Evolutionary conservation across 2,797 vertebrate species (phyloP), one percentile per base, ranked within the genome.

Genomic region (Falco biarmicus): DNA sequence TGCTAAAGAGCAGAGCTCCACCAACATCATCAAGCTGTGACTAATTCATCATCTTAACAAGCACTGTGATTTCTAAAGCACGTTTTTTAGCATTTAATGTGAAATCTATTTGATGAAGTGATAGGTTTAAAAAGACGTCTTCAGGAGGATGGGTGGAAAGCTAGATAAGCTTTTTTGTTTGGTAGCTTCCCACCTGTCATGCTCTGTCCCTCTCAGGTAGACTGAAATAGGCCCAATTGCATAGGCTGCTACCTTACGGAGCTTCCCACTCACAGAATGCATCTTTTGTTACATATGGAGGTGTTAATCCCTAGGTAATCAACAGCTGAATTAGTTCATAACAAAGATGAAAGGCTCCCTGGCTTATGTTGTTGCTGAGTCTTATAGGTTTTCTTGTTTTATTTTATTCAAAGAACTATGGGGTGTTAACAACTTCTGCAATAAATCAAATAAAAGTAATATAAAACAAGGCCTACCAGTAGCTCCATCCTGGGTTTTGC

Each of bases 371-470:
- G 66, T 79, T 94, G 69, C 94, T 92, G 69, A 97, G 96, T 91
- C 94, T 96, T 94, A 94, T 26, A 96, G 92, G 90, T 92, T 92
- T 96, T 94, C 78, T 95, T 93, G 48, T 14, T 93, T 92, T 71
- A 70, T 93, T 95, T 95, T 92, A 84, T 92, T 93, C 81, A 83
- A 68, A 93, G 77, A 80, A 89, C 87, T 64, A 87, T 43, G 50
- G 96, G 71, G 95, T 97, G 95, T 97, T 97, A 98, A 97, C 94
- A 97, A 96, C 97, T 94, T 89, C 73, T 95, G 91, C 80, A 90
- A 95, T 97, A 97, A 96, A 96, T 97, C 95, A 97, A 97, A 97
- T 97, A 83, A 96, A 97, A 97, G 95, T 94, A 96, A 96, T 71
- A 90, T 90, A 97, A 96, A 93, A 32, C 75, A 96, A 92, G 89